A percentile compares a stretch with the other conserved stretches of the same genome.
These are phyloP conservation scores for Merodon equestris DNA, from an alignment of 2,888 invertebrate genomes.

Conservation along the genomic window DNA sequence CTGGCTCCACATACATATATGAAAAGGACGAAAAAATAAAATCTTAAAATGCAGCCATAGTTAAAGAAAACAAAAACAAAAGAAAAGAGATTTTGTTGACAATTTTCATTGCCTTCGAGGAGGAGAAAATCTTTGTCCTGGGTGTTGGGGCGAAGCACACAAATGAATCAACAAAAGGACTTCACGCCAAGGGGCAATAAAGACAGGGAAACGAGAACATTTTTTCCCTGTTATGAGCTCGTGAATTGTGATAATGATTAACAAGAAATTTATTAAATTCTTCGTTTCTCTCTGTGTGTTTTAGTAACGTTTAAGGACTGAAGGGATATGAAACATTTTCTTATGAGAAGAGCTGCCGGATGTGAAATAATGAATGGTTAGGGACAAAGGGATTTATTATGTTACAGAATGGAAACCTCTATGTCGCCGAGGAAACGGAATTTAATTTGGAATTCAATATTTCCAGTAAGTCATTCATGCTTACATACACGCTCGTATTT, in stretches of 20 bases:
- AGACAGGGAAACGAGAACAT: neutral
- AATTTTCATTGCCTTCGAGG: too few relatives aligned
- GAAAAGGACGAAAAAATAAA: slow-evolving; percentile 6
- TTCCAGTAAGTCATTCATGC: too few relatives aligned
- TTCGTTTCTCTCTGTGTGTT: neutral
- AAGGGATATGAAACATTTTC: slow-evolving; percentile 12
- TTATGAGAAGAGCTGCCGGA: neutral
- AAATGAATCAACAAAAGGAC: slow-evolving; percentile 9
- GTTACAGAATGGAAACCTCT: slow-evolving; percentile 13
- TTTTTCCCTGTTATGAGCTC: slow-evolving; percentile 3
- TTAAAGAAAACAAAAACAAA: neutral
- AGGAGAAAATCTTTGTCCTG: neutral
- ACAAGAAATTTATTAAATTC: slow-evolving; percentile 27
- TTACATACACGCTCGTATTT: too few relatives aligned
- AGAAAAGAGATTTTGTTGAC: too few relatives aligned
- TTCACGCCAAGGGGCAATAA: neutral
- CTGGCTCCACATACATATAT: too few relatives aligned
- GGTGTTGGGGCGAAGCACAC: slow-evolving; percentile 5
- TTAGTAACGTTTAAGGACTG: neutral
- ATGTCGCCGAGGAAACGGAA: slow-evolving; percentile 2
- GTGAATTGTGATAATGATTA: slow-evolving; percentile 26
- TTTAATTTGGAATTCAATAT: slow-evolving; percentile 17
- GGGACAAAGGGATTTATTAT: slow-evolving; percentile 25
- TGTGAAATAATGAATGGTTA: neutral
- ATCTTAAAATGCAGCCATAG: slow-evolving; percentile 17